These are phyloP conservation scores for Astropecten irregularis DNA, from an alignment of 53 echinoderm and acorn worm species.

Conservation along the genomic window DNA sequence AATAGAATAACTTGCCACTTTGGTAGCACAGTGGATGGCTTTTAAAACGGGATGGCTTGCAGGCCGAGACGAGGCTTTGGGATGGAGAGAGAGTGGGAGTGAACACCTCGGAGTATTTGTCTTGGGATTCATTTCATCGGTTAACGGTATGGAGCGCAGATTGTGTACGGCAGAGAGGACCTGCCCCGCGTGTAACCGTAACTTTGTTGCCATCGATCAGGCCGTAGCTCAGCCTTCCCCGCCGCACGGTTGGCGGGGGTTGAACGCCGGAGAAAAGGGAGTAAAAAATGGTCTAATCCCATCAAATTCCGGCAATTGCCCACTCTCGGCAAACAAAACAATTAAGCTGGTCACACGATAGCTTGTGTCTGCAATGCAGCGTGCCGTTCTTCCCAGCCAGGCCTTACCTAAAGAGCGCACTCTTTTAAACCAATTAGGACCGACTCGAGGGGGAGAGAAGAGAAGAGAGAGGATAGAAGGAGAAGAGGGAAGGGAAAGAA, in stretches of 20 bases:
- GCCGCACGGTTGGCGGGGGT: too few species aligned
- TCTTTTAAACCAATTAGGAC: conserved; percentile 52
- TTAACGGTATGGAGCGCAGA: conserved; percentile 35
- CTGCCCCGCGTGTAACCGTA: conserved; percentile 34
- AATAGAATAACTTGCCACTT: conserved; percentile 35
- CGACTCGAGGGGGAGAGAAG: conserved; percentile 18
- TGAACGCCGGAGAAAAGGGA: conserved; percentile 40
- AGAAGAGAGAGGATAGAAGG: too few species aligned
- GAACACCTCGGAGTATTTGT: conserved; percentile 43
- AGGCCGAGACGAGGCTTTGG: conserved; percentile 22
- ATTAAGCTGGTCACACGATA: conserved; percentile 58
- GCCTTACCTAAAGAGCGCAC: conserved; percentile 23
- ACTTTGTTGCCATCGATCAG: conserved; percentile 52
- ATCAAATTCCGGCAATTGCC: conserved; percentile 54
- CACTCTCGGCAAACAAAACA: conserved; percentile 55
- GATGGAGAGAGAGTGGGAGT: not conserved
- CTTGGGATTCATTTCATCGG: conserved; percentile 48
- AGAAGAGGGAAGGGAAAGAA: too few species aligned
- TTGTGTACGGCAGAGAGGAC: conserved; percentile 22
- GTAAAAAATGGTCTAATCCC: conserved; percentile 58
- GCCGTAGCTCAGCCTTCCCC: too few species aligned
- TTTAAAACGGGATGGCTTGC: conserved; percentile 40
- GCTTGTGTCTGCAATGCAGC: conserved; percentile 24
- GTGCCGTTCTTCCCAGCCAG: conserved; percentile 32
- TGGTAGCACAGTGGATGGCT: conserved; percentile 27